Base-by-base conservation (phyloP, 2,113 vertebrate genomes). In the Nannospalax galili region DNA sequence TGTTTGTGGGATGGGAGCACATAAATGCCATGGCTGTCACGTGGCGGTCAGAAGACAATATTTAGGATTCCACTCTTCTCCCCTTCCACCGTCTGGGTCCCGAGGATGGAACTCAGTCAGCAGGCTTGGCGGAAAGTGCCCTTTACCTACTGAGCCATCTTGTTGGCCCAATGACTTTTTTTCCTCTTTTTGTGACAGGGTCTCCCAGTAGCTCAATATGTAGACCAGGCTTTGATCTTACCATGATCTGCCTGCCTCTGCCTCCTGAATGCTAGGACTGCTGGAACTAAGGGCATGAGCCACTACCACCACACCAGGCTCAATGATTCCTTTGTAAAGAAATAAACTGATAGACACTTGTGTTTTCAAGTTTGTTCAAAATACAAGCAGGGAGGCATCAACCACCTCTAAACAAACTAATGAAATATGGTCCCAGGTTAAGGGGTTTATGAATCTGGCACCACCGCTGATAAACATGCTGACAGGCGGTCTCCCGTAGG, bases 321-420 rank as follows among this genome's bases (percentile, higher is more conserved):
- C 3, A 42, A 4, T 64, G 60, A 69, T 2, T 64, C 22, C 30
- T 72, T 78, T 37, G 40, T 40, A 37, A 86, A 82, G 81, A 92
- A 56, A 56, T 10, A 37, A 26, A 67, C 32, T 42, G 32, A 52
- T 62, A 88, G 8, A 3, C 62, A 67, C 17, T 42, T 2, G 19
- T 45, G 20, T 67, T 58, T 93, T 78, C 22, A 65, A 70, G 37
- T 42, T 6, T 88, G 22, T 77, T 90, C 37, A 75, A 88, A 60
- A 62, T 14, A 26, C 37, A 88, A 60, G 30, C 28, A 35, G 16
- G 35, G 60, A 37, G 48, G 48, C 9, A n/a, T 67, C 79, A 87
- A 10, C 28, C 14, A 35, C 30, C 28, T 67, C 35, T 74, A 69
- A 90, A 7, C 19, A 16, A 40, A 17, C 40, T 17, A 74, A 14